Evolutionary conservation across 2,888 invertebrate genomes (phyloP).

Genomic region (Caenorhabditis imperialis): DNA sequence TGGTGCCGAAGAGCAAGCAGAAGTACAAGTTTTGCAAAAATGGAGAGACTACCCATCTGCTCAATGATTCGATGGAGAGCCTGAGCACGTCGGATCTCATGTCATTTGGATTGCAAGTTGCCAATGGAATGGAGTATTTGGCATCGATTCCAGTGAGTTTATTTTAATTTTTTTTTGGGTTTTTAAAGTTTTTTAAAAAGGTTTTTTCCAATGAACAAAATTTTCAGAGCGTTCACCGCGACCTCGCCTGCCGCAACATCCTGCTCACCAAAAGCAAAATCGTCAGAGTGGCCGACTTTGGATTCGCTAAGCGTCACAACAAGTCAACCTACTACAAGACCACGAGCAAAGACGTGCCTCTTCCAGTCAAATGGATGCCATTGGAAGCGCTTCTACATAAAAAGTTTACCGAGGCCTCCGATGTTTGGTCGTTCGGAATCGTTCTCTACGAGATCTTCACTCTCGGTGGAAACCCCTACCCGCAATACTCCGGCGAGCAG

Average conservation of each 20-base stretch:
- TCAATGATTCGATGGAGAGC: slow-evolving; percentile 2
- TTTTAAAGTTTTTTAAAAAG: not conserved
- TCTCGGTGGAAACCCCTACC: slow-evolving; percentile 84
- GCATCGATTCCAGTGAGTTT: slow-evolving; percentile 88
- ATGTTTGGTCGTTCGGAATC: slow-evolving; percentile 81
- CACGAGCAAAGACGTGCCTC: slow-evolving; percentile 56
- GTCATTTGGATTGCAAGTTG: slow-evolving; percentile 95
- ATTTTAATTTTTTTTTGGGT: not conserved
- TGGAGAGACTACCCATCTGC: slow-evolving; percentile 1
- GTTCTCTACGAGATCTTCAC: slow-evolving; percentile 82
- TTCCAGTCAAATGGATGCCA: slow-evolving; percentile 99
- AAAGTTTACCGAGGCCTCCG: slow-evolving; percentile 84
- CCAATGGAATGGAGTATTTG: slow-evolving; percentile 96
- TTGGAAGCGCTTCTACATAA: slow-evolving; percentile 91
- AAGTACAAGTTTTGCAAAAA: slow-evolving; percentile 23
- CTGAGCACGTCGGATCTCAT: slow-evolving; percentile 83
- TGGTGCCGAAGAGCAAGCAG: slow-evolving; percentile 36
- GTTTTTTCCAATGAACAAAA: too few relatives aligned
- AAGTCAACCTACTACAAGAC: slow-evolving; percentile 80
- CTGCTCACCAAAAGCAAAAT: slow-evolving; percentile 92
- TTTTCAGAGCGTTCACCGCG: slow-evolving; percentile 86
- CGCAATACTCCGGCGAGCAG: slow-evolving; percentile 62
- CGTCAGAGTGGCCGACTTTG: slow-evolving; percentile 97
- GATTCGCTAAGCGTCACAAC: slow-evolving; percentile 92
- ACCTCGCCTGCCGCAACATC: slow-evolving; percentile 95